Conservation (phyloP, 2,113 vertebrate species). For the Xenus cinereus region DNA sequence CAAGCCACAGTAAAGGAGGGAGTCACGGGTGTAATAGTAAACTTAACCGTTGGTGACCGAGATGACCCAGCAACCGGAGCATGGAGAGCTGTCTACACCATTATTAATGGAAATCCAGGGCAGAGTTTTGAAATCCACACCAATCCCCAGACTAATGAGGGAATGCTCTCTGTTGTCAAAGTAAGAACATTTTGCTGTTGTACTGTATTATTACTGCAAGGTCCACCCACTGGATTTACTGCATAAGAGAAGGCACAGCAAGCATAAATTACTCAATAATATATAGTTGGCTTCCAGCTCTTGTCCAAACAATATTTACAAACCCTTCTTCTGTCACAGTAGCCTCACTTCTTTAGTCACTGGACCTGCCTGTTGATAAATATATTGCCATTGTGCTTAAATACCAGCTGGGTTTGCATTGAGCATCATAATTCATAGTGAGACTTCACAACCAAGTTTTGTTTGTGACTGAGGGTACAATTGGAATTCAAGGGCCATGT, state of each 20-base stretch:
- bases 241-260: neutral
- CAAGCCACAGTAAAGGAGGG: conserved; percentile 90
- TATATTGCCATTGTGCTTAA: neutral
- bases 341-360: neutral
- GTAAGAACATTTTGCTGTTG: conserved; percentile 65
- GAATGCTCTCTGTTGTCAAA: conserved; percentile 95
- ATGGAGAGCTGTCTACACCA: conserved; percentile 91
- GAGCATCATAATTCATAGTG: neutral
- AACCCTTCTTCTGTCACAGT: neutral
- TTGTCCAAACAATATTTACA: neutral
- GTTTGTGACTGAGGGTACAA: neutral
- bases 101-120: conserved; percentile 90
- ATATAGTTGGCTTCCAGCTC: neutral
- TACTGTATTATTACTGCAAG: neutral
- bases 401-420: neutral
- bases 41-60: conserved; percentile 90
- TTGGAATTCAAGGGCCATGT: neutral
- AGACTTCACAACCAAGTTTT: neutral
- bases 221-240: neutral
- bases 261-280: neutral
- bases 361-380: neutral
- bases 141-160: conserved; percentile 93
- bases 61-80: conserved; percentile 91
- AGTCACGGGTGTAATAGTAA: conserved; percentile 88
- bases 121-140: conserved; percentile 94